Conservation (phyloP, 2,888 invertebrate species). For the Cosmorhoe ocellata region DNA sequence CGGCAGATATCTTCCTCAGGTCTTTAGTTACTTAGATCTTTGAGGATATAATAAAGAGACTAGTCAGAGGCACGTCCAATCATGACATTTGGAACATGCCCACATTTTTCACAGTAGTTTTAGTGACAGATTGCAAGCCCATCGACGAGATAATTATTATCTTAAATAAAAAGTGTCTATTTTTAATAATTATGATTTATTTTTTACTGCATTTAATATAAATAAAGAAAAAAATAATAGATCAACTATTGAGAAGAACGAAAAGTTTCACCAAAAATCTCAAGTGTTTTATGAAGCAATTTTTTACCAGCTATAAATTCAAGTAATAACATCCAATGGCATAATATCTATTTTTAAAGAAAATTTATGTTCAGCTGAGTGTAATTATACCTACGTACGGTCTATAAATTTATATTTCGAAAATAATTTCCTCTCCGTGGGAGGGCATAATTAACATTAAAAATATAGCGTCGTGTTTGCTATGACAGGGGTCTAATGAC, state of each 20-base stretch:
- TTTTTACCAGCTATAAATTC: constrained; percentile 28
- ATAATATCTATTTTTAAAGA: constrained; percentile 33
- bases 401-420: constrained; percentile 25
- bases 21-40: too few species aligned
- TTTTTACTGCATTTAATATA: too few species aligned
- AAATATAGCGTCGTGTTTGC: constrained; percentile 14
- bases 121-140: too few species aligned
- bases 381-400: constrained; percentile 30
- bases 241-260: background rate
- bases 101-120: too few species aligned
- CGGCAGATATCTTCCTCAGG: too few species aligned
- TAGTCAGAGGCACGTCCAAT: too few species aligned
- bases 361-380: constrained; percentile 30
- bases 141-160: too few species aligned
- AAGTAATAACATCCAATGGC: constrained; percentile 28
- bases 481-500: constrained; percentile 28
- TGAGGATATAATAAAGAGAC: too few species aligned
- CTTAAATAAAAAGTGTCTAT: too few species aligned
- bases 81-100: too few species aligned
- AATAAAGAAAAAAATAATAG: too few species aligned
- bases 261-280: constrained; percentile 6
- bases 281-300: constrained; percentile 7
- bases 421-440: constrained; percentile 29
- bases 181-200: too few species aligned
- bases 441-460: constrained; percentile 22